Base-by-base conservation (phyloP, 2,888 invertebrate species). In the Tetanocera ferruginea region DNA sequence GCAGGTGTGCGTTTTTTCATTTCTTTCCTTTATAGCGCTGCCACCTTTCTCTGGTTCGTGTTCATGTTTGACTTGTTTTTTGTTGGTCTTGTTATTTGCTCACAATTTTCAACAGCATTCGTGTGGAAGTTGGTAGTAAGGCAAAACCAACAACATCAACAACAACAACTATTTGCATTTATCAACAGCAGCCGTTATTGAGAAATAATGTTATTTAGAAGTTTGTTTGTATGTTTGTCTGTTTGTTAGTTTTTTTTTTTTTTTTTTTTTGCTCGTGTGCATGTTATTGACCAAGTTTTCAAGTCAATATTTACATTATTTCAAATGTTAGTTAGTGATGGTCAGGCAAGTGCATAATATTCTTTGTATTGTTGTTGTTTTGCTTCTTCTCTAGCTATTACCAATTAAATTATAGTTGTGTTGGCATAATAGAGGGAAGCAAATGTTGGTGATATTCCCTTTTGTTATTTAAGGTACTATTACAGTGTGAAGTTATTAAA, bases 151-250 rank as follows among this genome's bases (percentile, higher is more conserved):
- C 25, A 60, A 19, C n/a, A 57, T 9, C n/a, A 1, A 28, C 57
- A 60, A 52, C 52, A 52, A 60, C 19, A 60, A 60, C 28, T 60
- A 60, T 60, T 60, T 60, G 57, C 57, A 60, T 60, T 60, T 60
- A 60, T 25, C 57, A 60, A 60, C 57, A 23, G 19, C 57, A 60
- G 57, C 19, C 57, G 43, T 43, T 43, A 28, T 60, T 19, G 57
- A 23, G 28, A 60, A 60, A 60, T 60, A 60, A 60, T 25, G 1
- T 23, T 60, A 25, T 60, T 23, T 60, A 28, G 28, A 60, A 60
- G 6, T 25, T 60, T 19, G 25, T 60, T n/a, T 8, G 14, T 3
- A 4, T 52, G 17, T 8, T 52, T 6, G 3, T 52, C 52, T 2
- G 3, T n/a, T 8, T 52, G 17, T 2, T 52, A n/a, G 17, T 52